phyloP scores from a whole-genome alignment of 2,113 vertebrate species.

The Elachura formosa region DNA sequence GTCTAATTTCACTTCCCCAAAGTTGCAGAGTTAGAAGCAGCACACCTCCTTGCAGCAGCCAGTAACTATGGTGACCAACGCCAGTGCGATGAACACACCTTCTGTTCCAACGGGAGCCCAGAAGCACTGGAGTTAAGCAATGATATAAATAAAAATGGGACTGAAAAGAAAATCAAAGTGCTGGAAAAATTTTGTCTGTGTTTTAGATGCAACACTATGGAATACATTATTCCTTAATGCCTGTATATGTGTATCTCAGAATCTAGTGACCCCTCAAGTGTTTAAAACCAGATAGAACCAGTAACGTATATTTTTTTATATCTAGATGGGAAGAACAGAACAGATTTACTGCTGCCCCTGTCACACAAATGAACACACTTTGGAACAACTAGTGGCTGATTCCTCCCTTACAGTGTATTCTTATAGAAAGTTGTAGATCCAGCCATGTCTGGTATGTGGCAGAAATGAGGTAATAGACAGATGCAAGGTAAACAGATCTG shows the following conservation, averaged over 20 bases:
- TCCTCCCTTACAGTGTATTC: not conserved
- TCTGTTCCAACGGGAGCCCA: not conserved
- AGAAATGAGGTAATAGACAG: not conserved
- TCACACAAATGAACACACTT: not conserved
- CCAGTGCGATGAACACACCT: not conserved
- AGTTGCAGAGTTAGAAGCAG: not conserved
- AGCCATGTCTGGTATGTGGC: not conserved
- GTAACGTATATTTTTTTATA: not conserved
- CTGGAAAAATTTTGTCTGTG: not conserved
- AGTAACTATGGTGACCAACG: conserved; percentile 21
- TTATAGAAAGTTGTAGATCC: not conserved
- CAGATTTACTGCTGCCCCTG: not conserved
- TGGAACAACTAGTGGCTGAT: not conserved
- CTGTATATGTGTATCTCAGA: not conserved
- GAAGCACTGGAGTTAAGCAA: not conserved
- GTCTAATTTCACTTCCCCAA: conserved; percentile 9
- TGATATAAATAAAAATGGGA: not conserved
- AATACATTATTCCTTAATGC: not conserved
- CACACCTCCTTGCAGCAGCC: not conserved
- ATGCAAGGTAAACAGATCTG: not conserved
- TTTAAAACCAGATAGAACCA: not conserved
- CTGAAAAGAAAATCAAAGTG: not conserved
- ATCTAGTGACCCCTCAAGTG: not conserved
- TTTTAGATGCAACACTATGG: not conserved
- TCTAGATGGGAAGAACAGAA: not conserved